Conservation (phyloP, 2,888 invertebrate genomes). For the Miltochrista miniata region DNA sequence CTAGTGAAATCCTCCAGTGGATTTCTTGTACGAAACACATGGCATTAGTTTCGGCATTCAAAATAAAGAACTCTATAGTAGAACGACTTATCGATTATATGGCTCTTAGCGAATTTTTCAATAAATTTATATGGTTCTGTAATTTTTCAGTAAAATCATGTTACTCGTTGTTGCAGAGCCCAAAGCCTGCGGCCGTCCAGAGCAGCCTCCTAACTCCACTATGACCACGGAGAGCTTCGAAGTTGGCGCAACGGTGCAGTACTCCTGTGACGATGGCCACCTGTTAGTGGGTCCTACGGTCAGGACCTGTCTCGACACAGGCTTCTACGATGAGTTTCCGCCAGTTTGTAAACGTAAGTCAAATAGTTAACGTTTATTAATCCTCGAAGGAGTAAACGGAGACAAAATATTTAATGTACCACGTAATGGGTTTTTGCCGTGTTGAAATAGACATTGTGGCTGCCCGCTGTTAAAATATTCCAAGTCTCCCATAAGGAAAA, state of each 20-base stretch:
- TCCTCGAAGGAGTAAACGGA: no score
- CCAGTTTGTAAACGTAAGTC: constrained; percentile 95
- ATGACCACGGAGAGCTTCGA: constrained; percentile 90
- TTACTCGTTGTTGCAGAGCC: constrained; percentile 85
- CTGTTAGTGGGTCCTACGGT: constrained; percentile 93
- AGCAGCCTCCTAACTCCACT: constrained; percentile 96
- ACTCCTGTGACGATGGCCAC: constrained; percentile 93
- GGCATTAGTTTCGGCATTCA: no score
- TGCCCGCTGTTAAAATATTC: no score
- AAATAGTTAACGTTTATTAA: no score
- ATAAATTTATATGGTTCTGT: neutral
- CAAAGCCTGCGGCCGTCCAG: constrained; percentile 94
- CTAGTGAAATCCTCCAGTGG: no score
- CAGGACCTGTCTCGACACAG: constrained; percentile 93
- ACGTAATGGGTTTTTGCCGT: no score
- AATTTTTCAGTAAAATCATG: neutral
- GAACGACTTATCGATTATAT: neutral
- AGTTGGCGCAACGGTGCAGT: constrained; percentile 93
- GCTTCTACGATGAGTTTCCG: constrained; percentile 96
- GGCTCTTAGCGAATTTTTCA: neutral
- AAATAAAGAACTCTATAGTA: no score
- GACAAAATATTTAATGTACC: no score
- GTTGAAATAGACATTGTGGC: no score
- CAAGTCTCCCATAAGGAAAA: no score
- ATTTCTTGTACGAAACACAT: no score